These are phyloP conservation scores for Acomys russatus DNA, from an alignment of 2,797 vertebrate species.

Conservation along the genomic window DNA sequence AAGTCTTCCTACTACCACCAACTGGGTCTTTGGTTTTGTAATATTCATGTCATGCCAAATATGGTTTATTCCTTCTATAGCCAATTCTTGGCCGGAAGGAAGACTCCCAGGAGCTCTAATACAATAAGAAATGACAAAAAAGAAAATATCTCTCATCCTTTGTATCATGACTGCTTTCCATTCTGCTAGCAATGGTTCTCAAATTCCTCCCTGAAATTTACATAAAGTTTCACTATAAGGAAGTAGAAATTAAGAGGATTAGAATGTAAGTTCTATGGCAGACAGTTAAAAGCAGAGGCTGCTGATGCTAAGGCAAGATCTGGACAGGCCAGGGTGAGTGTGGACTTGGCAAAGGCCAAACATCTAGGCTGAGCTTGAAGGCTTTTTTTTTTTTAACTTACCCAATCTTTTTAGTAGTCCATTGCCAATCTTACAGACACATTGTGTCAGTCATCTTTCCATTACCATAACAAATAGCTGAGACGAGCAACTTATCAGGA, in stretches of 20 bases:
- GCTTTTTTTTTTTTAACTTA: not conserved
- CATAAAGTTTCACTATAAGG: conserved; percentile 62
- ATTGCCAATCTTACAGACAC: not conserved
- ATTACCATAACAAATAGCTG: not conserved
- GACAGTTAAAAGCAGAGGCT: conserved; percentile 7
- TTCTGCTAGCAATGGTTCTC: conserved; percentile 30
- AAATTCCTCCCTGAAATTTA: conserved; percentile 66
- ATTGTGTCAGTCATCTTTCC: not conserved
- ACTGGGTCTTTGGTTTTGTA: conserved; percentile 34
- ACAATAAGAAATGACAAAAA: conserved; percentile 15
- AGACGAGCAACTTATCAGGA: not conserved
- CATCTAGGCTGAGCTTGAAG: not conserved
- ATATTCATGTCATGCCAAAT: not conserved
- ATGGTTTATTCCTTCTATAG: conserved; percentile 25
- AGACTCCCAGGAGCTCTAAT: conserved; percentile 37
- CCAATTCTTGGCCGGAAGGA: not conserved
- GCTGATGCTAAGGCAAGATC: not conserved
- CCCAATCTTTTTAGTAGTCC: not conserved
- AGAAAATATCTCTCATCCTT: conserved; percentile 18
- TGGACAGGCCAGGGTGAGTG: not conserved
- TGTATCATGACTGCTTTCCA: conserved; percentile 17
- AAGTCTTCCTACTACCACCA: not conserved
- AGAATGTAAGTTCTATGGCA: not conserved
- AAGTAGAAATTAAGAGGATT: conserved; percentile 1
- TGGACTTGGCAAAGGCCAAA: conserved; percentile 1